Base-by-base conservation (phyloP, 2,113 vertebrate genomes). In the Megalops atlanticus region DNA sequence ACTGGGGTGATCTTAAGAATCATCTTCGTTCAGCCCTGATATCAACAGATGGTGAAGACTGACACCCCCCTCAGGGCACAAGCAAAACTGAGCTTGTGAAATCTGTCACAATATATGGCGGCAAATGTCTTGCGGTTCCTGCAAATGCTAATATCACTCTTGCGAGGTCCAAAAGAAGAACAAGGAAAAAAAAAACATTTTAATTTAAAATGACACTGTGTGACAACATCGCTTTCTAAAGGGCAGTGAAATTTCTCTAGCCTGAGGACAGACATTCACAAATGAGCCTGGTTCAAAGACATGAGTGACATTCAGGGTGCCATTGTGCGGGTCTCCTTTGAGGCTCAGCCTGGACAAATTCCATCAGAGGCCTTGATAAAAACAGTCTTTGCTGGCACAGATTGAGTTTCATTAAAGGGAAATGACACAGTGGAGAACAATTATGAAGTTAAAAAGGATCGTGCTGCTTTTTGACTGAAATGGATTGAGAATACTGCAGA, bases 31-130 rank as follows among this genome's bases (percentile, higher is more conserved):
- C 83, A 91, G 89, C 90, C 87, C 84, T 87, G 33, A 71, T 87
- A 87, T 91, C 92, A 93, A 90, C 92, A 93, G 92, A 93, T 93
- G 92, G 92, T 64, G 83, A 86, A 84, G 74, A 35, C 82, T 83
- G 71, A 86, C 80, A 86, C 81, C 64, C 74, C 78, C 84, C 86
- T 85, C 83, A 36, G 87, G 91, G 90, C 88, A 88, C 88, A 84
- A 88, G 87, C 87, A 86, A 91, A 91, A 90, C 72, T 86, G 83
- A 87, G 86, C 87, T 87, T 89, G 89, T 90, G 90, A 93, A 91
- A 92, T 91, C 87, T 92, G 90, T 91, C 92, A 92, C 87, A 88
- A 89, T 90, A 88, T 86, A 83, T 83, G 87, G 91, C 88, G 90
- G 86, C 87, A 90, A 93, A 91, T 91, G 92, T 93, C 91, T 91